phyloP scores from a whole-genome alignment of 2,888 invertebrate species.

The Drosophila paramelanica region DNA sequence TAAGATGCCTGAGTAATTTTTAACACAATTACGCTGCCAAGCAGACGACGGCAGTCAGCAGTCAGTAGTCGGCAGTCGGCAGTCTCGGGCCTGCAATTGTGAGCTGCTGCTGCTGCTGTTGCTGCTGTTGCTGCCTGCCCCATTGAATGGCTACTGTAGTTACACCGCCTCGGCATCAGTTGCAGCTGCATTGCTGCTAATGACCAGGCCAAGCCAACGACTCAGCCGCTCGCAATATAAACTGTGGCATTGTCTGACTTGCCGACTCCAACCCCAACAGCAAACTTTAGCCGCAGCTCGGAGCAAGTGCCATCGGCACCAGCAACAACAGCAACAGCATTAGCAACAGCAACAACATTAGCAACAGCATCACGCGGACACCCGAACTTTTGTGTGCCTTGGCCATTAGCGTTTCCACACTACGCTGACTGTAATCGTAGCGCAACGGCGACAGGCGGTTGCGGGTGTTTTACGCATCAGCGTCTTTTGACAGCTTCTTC shows the following conservation, averaged over 20 bases:
- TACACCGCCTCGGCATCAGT: slow-evolving; percentile 59
- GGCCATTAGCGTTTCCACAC: slow-evolving; percentile 73
- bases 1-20: slow-evolving; percentile 82
- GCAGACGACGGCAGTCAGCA: slow-evolving; percentile 73
- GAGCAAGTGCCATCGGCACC: slow-evolving; percentile 43
- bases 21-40: slow-evolving; percentile 82
- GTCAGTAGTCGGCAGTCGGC: slow-evolving; percentile 47
- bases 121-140: slow-evolving; percentile 39
- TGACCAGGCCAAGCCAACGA: slow-evolving; percentile 66
- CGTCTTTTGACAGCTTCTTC: slow-evolving; percentile 71
- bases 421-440: slow-evolving; percentile 74
- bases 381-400: slow-evolving; percentile 67
- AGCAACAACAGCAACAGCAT: neutral
- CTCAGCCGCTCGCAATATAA: slow-evolving; percentile 65
- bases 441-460: slow-evolving; percentile 52
- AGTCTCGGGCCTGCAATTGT: slow-evolving; percentile 46
- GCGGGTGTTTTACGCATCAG: slow-evolving; percentile 74
- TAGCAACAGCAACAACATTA: neutral
- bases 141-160: slow-evolving; percentile 61
- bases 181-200: slow-evolving; percentile 79
- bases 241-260: slow-evolving; percentile 74
- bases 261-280: slow-evolving; percentile 26
- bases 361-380: slow-evolving; percentile 50
- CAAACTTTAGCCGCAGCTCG: slow-evolving; percentile 5
- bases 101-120: slow-evolving; percentile 39